Conservation (phyloP, 2,797 vertebrate species). For the Tenualosa thibaudeaui region DNA sequence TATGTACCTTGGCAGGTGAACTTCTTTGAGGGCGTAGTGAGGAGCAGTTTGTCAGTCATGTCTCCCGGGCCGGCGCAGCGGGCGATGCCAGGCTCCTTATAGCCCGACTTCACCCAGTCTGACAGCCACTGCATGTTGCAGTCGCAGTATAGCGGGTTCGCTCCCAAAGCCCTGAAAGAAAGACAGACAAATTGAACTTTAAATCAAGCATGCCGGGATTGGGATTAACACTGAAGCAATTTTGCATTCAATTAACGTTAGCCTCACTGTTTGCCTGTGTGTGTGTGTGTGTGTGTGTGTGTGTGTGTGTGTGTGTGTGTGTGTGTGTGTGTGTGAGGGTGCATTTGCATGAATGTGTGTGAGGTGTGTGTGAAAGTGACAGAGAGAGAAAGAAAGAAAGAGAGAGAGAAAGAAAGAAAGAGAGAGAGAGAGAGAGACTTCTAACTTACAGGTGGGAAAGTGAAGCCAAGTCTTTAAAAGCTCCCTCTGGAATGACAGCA, state of each 20-base stretch:
- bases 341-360: conserved; percentile 33
- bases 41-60: conserved; percentile 95
- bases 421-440: not conserved
- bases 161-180: conserved; percentile 87
- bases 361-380: conserved; percentile 1
- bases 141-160: conserved; percentile 96
- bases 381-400: conserved; percentile 42
- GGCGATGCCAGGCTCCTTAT: conserved; percentile 97
- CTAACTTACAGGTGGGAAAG: conserved; percentile 94
- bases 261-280: conserved; percentile 29
- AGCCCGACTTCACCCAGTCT: conserved; percentile 97
- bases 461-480: conserved; percentile 91
- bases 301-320: conserved; percentile 32
- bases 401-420: not conserved
- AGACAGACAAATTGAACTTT: conserved; percentile 24
- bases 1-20: conserved; percentile 92
- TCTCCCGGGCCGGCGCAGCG: conserved; percentile 92
- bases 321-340: conserved; percentile 32
- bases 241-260: conserved; percentile 21
- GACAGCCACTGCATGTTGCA: conserved; percentile 98
- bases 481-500: conserved; percentile 92
- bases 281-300: conserved; percentile 31
- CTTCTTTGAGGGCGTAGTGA: conserved; percentile 97
- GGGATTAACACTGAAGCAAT: not conserved
- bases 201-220: not conserved